phyloP scores from a whole-genome alignment of 1,140 invertebrate genomes.

The Penaeus indicus region DNA sequence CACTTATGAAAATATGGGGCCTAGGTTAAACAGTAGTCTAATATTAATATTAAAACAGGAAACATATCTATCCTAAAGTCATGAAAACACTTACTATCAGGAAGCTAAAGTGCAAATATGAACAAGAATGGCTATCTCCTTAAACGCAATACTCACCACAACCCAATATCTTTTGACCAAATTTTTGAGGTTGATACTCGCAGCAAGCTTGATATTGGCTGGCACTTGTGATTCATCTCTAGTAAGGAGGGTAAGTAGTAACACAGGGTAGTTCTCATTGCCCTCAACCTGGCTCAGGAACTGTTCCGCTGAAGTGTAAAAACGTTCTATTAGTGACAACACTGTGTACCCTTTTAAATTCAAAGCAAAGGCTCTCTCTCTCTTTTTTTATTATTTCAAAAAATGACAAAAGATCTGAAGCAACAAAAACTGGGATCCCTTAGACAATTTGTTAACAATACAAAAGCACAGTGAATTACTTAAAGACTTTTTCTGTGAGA shows the following conservation, averaged over 20 bases:
- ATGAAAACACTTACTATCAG: neutral
- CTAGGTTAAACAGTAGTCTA: neutral
- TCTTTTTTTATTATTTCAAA: too few relatives aligned
- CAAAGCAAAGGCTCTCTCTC: neutral
- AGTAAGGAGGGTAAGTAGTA: slow-evolving; percentile 87
- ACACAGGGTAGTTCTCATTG: slow-evolving; percentile 90
- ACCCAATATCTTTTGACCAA: slow-evolving; percentile 96
- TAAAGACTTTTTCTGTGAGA: too few relatives aligned
- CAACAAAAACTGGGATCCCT: too few relatives aligned
- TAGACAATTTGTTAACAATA: too few relatives aligned
- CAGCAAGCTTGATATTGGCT: slow-evolving; percentile 82
- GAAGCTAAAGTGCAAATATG: neutral
- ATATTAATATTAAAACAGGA: too few relatives aligned
- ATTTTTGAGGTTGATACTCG: slow-evolving; percentile 96
- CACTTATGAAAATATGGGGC: neutral
- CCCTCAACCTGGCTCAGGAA: slow-evolving; percentile 91
- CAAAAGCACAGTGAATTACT: too few relatives aligned
- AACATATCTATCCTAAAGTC: neutral
- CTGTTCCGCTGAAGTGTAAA: slow-evolving; percentile 82
- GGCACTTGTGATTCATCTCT: slow-evolving; percentile 78
- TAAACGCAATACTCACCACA: slow-evolving; percentile 76
- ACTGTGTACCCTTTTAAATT: slow-evolving; percentile 39
- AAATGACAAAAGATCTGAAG: too few relatives aligned
- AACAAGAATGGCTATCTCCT: neutral
- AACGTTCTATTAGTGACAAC: neutral